Evolutionary conservation across 2,797 vertebrate genomes (phyloP).

Genomic region (Squalus acanthias): DNA sequence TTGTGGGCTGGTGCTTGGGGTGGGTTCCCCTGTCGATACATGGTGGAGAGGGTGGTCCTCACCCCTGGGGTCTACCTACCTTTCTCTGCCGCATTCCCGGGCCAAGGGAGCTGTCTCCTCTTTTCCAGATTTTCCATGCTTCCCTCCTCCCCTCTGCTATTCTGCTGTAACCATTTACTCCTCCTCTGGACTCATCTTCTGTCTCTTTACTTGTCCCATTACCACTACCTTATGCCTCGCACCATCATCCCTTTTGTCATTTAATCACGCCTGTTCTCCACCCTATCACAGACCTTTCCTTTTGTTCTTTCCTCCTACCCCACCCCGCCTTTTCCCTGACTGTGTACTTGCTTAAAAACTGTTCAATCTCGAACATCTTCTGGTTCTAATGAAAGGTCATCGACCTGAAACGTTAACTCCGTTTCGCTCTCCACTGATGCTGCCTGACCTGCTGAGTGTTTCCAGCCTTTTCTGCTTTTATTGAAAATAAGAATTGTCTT

Average conservation of each 20-base stretch:
- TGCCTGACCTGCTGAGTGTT: no score
- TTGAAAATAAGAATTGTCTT: no score
- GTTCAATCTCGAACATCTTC: neutral
- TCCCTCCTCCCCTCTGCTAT: neutral
- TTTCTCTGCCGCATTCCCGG: neutral
- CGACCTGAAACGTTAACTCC: no score
- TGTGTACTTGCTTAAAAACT: no score
- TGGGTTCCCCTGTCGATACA: neutral
- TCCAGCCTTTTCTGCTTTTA: no score
- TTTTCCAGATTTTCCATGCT: neutral
- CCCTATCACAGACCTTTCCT: no score
- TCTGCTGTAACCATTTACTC: neutral
- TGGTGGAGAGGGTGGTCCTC: neutral
- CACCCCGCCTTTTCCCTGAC: no score
- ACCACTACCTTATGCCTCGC: neutral
- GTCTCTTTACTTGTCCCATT: neutral
- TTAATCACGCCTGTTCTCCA: neutral
- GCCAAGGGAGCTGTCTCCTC: neutral
- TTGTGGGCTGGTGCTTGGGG: neutral
- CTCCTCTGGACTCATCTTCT: neutral
- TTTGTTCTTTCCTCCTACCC: no score
- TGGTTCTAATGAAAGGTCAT: neutral
- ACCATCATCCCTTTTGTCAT: neutral
- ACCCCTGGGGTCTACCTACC: neutral
- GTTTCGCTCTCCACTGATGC: no score